A percentile compares a stretch with the other conserved stretches of the same genome.
These are phyloP conservation scores for Danaus chrysippus DNA, from an alignment of 2,888 invertebrate species.

Conservation along the genomic window DNA sequence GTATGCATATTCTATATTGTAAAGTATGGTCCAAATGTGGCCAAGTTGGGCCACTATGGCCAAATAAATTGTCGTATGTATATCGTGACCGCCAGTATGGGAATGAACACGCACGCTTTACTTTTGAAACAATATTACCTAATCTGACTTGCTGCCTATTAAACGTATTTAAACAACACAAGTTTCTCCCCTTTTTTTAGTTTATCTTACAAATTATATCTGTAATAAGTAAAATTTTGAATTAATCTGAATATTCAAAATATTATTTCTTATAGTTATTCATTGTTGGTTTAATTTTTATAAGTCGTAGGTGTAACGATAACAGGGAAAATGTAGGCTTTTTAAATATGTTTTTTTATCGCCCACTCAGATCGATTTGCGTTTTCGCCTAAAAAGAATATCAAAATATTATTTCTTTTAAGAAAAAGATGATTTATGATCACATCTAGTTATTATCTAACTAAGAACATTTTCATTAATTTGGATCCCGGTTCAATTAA, in stretches of 20 bases:
- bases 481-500: too few species aligned
- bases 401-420: too few species aligned
- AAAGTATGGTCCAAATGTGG: neutral
- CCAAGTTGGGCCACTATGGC: neutral
- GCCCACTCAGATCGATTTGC: neutral
- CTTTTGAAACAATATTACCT: neutral
- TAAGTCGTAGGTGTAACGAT: neutral
- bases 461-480: too few species aligned
- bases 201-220: neutral
- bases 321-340: neutral
- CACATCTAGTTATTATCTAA: too few species aligned
- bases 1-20: too few species aligned
- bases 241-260: too few species aligned
- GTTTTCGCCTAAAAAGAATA: neutral
- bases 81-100: neutral
- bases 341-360: neutral
- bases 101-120: constrained; percentile 3
- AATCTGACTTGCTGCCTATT: neutral
- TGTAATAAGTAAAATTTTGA: too few species aligned
- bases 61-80: neutral
- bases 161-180: neutral
- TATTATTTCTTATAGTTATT: too few species aligned
- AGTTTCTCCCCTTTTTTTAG: neutral
- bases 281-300: neutral
- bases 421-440: too few species aligned